These are phyloP conservation scores for Acrobasis suavella DNA, from an alignment of 2,888 invertebrate genomes.

Conservation along the genomic window DNA sequence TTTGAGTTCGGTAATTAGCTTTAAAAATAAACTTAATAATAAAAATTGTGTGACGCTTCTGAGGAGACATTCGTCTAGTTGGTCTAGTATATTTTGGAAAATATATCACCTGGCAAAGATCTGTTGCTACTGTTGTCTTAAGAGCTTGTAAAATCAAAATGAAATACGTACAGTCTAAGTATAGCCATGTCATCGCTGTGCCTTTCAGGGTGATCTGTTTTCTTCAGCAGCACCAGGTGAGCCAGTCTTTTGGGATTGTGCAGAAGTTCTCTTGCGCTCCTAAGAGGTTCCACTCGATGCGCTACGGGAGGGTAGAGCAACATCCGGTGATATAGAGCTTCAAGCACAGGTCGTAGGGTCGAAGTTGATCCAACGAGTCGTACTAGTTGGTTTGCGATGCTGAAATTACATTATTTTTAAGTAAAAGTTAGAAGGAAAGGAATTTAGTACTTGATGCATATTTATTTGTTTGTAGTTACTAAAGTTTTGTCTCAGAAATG, in stretches of 20 bases:
- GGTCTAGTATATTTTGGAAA: no score
- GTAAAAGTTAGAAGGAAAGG: neutral
- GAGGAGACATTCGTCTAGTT: no score
- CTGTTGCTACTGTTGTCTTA: no score
- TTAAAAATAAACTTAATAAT: no score
- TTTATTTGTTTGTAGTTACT: no score
- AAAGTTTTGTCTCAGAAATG: no score
- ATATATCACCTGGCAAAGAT: no score
- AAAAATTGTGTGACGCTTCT: no score
- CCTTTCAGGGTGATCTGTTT: conserved; percentile 77
- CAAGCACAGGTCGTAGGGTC: conserved; percentile 93
- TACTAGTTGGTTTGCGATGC: conserved; percentile 94
- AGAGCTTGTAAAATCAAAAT: neutral
- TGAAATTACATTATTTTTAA: conserved; percentile 54
- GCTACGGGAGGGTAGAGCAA: conserved; percentile 92
- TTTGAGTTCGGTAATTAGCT: no score
- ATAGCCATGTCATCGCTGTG: conserved; percentile 91
- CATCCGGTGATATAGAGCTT: conserved; percentile 96
- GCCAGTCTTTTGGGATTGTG: conserved; percentile 90
- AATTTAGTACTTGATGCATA: no score
- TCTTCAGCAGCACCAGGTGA: conserved; percentile 87
- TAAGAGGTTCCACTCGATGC: conserved; percentile 92
- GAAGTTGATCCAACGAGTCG: conserved; percentile 93
- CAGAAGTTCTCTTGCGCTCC: conserved; percentile 91
- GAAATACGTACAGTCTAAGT: conserved; percentile 86